These are phyloP conservation scores for Fregetta grallaria DNA, from an alignment of 2,113 vertebrate genomes.

Conservation along the genomic window DNA sequence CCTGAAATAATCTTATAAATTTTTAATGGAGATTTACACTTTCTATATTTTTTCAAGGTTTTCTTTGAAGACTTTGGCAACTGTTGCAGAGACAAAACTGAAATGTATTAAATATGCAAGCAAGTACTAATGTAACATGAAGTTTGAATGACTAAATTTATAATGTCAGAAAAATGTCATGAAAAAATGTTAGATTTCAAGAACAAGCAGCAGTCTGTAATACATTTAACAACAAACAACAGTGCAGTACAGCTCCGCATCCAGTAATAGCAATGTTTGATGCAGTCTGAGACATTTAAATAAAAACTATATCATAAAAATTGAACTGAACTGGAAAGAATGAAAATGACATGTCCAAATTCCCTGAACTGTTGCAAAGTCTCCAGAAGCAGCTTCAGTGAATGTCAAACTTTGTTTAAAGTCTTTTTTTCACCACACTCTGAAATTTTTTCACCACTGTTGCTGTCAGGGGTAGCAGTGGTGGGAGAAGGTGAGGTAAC, in stretches of 20 bases:
- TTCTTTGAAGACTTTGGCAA: neutral
- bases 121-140: neutral
- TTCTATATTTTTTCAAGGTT: neutral
- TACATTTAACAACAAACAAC: neutral
- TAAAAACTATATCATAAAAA: neutral
- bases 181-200: neutral
- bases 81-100: neutral
- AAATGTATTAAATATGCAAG: conserved; percentile 12
- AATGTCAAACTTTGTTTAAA: neutral
- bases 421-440: neutral
- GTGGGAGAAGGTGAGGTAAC: neutral
- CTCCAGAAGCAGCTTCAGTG: neutral
- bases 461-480: neutral
- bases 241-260: neutral
- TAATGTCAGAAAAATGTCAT: conserved; percentile 5
- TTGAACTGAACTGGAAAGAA: neutral
- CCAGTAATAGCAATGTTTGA: neutral
- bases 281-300: neutral
- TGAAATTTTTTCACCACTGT: neutral
- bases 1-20: neutral
- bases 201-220: neutral
- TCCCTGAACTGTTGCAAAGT: neutral
- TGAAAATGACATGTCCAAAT: neutral
- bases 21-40: neutral
- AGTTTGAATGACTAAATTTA: neutral